phyloP scores from a whole-genome alignment of 2,797 vertebrate genomes.

The Rhyacichthys aspro region DNA sequence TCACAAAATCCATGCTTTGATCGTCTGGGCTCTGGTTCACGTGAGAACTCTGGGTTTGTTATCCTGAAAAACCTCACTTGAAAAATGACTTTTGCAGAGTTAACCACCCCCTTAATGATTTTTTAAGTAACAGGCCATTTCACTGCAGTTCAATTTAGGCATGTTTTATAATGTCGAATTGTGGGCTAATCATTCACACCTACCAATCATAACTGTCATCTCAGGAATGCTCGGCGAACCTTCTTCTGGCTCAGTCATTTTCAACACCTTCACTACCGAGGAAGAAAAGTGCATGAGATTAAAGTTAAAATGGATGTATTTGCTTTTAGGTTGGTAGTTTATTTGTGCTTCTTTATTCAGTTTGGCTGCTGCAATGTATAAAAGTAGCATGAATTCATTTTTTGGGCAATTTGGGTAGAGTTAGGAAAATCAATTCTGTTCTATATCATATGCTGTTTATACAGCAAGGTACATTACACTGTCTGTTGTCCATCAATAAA shows the following conservation, averaged over 20 bases:
- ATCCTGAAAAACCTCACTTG: slow-evolving; percentile 71
- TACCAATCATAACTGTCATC: slow-evolving; percentile 73
- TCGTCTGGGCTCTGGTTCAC: slow-evolving; percentile 54
- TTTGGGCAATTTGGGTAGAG: neutral
- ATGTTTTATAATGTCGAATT: slow-evolving; percentile 61
- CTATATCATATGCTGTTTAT: neutral
- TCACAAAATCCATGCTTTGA: slow-evolving; percentile 51
- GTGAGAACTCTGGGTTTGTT: slow-evolving; percentile 67
- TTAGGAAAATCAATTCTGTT: neutral
- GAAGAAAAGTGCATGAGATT: slow-evolving; percentile 25
- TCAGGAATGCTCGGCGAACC: slow-evolving; percentile 54
- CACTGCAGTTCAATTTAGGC: slow-evolving; percentile 46
- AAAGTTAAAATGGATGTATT: slow-evolving; percentile 46
- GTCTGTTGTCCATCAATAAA: too few relatives aligned
- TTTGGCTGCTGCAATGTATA: slow-evolving; percentile 17
- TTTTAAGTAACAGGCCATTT: slow-evolving; percentile 63
- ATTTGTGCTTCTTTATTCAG: slow-evolving; percentile 27
- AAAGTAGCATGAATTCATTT: slow-evolving; percentile 2
- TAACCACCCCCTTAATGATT: slow-evolving; percentile 65
- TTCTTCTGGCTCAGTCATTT: slow-evolving; percentile 52
- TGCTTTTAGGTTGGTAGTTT: slow-evolving; percentile 46
- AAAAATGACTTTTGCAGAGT: slow-evolving; percentile 69
- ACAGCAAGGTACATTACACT: too few relatives aligned
- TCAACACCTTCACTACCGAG: slow-evolving; percentile 45
- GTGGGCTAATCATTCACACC: slow-evolving; percentile 72